Evolutionary conservation across 2,797 vertebrate species (phyloP), one percentile per base, ranked within the genome.

Genomic region (Microcaecilia unicolor): DNA sequence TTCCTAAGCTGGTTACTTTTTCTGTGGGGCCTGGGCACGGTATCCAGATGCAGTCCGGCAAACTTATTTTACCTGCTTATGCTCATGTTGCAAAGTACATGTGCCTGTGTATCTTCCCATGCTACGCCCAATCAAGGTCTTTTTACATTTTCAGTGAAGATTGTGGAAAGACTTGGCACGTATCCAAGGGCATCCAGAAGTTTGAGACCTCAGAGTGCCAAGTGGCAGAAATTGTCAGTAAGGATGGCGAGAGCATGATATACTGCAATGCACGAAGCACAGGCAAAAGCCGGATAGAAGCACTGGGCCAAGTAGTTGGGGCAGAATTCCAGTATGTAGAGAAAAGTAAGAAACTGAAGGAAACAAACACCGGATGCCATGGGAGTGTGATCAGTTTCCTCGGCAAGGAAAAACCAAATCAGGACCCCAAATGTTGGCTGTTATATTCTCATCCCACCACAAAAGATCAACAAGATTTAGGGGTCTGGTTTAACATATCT

Each of bases 21-120:
- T 84, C 71, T 0, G 76, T 90, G 18, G 85, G 86, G 7, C 86
- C 87, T 0, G 87, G 87, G 6, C 87, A 90, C 6, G 87, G 87
- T 2, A 57, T 90, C 29, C 87, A 88, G 53, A 63, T 82, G 48
- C 71, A 70, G 39, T 76, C 55, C 1, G 84, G 84, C 18, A 63
- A 73, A 39, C 48, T 90, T 30, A 65, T 90, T 28, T 56, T 89
- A 23, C 87, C 86, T 2, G 83, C 84, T 1, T 87, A 89, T 4
- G 72, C 72, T 2, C 42, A 51, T 6, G 26, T 51, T 1, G 43
- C 31, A 9, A 26, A 41, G 6, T 54, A 47, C 38, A 69, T 58
- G 37, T 83, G 67, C 47, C 77, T 68, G 17, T 67, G 67, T 18
- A 62, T 61, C 18, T 61, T 68, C n/a, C 78, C 74, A 12, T 61